Evolutionary conservation across 2,888 invertebrate genomes (phyloP), one percentile per base, ranked within the genome.

Genomic region (Caenorhabditis doughertyi): DNA sequence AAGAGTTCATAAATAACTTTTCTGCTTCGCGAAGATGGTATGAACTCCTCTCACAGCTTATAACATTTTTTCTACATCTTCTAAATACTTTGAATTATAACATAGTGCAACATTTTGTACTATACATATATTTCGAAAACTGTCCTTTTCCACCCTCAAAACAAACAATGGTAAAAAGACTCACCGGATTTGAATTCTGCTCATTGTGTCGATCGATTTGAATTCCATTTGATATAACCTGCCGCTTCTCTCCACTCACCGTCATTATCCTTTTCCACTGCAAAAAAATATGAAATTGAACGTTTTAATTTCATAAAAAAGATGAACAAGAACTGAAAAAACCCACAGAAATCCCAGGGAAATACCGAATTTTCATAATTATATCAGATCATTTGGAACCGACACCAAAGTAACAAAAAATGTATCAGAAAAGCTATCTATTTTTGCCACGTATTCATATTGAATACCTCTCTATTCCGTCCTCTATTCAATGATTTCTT

Each of bases 131-230:
- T 32, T 32, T 51, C 51, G 29, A 35, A 62, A 39, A n/a, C n/a
- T n/a, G n/a, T n/a, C n/a, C n/a, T n/a, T n/a, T n/a, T n/a, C n/a
- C n/a, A n/a, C n/a, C n/a, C n/a, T 29, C 18, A 39, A 29, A 35
- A 51, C 49, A 35, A 53, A 67, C n/a, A n/a, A n/a, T n/a, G n/a
- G n/a, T n/a, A n/a, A 39, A 72, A 73, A 29, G 64, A 23, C 73
- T 47, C 35, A 74, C 73, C 64, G 73, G 73, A 65, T 74, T 74
- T 11, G 29, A 29, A 42, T 65, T 74, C 32, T 64, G 47, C 32
- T 29, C 23, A 42, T 56, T 65, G 18, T 74, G 42, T 23, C 73
- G 55, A 35, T 74, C 65, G 18, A 74, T 74, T 44, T 74, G 35
- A 11, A 74, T 64, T 21, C 39, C 32, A 9, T 27, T 9, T 7